Base-by-base conservation (phyloP, 1,140 invertebrate species). In the Zaprionus lachaisei region DNA sequence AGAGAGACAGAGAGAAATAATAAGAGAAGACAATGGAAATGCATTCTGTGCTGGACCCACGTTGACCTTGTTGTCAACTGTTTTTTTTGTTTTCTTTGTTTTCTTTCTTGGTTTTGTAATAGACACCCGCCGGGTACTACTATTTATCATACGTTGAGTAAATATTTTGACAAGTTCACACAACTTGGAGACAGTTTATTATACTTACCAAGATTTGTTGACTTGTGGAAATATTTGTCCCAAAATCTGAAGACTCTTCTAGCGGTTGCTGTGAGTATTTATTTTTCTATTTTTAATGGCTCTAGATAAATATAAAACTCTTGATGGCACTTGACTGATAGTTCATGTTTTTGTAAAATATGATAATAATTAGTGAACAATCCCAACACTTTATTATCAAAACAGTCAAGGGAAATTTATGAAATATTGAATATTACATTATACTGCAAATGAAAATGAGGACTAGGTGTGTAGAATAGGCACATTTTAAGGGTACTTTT, bases 1-100 rank as follows among this genome's bases (percentile, higher is more conserved):
- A 65, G 26, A 47, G 41, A 57, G 41, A 64, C 12, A 38, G 44
- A 38, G 5, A 49, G 60, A 28, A 1, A 28, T 12, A n/a, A 55
- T 4, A 14, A 14, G 37, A 24, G 56, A 17, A 89, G 75, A 89
- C 84, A 89, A 84, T 81, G 84, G 66, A 28, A 49, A 61, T 81
- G 81, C 84, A 90, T 89, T 89, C 85, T 90, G 68, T 71, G 14
- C 37, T 38, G 54, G 51, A 26, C 60, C 57, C 5, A 49, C 28
- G 34, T 38, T 69, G 83, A 87, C 85, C 84, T 84, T 87, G 78
- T 72, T 81, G 14, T 57, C 55, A 24, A 31, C 28, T 41, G 41
- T 41, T 79, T 41, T 34, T 34, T 79, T 75, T 41, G 41, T 34
- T 79, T 75, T 78, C 51, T 73, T 79, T 70, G 17, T 26, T 77